phyloP scores from a whole-genome alignment of 2,113 vertebrate genomes.

The Halichoerus grypus region DNA sequence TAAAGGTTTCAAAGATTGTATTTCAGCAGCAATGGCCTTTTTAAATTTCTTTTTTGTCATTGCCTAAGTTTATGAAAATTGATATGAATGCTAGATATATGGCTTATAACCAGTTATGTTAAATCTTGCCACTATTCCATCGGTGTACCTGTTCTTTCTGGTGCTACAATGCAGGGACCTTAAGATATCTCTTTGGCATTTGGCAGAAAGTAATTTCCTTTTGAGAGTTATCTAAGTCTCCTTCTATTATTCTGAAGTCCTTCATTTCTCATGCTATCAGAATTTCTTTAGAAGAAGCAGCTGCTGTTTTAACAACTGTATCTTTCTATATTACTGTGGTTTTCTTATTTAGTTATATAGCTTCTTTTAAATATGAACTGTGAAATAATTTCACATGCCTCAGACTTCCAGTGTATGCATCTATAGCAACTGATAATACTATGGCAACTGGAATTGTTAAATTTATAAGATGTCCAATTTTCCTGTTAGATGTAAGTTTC shows the following conservation, averaged over 20 bases:
- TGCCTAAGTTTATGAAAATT: not conserved
- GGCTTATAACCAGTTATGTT: not conserved
- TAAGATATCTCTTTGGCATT: conserved; percentile 22
- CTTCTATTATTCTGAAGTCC: conserved; percentile 46
- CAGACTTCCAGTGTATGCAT: not conserved
- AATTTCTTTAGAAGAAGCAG: not conserved
- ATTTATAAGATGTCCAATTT: not conserved
- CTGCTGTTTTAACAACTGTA: not conserved
- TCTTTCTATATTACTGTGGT: not conserved
- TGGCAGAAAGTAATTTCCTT: conserved; percentile 43
- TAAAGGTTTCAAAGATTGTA: not conserved
- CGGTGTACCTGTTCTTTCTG: not conserved
- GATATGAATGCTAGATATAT: not conserved
- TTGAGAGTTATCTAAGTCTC: conserved; percentile 18
- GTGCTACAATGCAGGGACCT: not conserved
- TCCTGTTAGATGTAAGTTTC: not conserved
- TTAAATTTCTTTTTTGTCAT: not conserved
- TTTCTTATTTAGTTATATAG: not conserved
- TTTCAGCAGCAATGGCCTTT: not conserved
- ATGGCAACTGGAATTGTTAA: not conserved
- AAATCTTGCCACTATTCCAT: not conserved
- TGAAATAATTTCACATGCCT: not conserved
- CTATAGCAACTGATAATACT: not conserved
- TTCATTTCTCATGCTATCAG: not conserved
- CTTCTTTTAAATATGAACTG: not conserved